Evolutionary conservation across 2,888 invertebrate genomes (phyloP).

Genomic region (Drosophila fulvimacula): DNA sequence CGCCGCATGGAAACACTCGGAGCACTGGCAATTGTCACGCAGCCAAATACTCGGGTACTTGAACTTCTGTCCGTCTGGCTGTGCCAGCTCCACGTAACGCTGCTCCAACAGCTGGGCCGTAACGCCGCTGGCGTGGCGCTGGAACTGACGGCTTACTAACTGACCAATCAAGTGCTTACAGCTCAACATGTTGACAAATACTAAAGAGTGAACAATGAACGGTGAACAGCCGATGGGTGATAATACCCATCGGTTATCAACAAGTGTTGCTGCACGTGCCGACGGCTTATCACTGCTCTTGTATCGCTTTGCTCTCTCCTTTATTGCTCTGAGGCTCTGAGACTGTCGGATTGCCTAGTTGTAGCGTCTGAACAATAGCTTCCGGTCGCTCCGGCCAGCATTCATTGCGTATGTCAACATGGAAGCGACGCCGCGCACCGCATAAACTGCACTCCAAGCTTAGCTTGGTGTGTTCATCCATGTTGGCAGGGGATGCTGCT

Average conservation of each 20-base stretch:
- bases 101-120: slow-evolving; percentile 43
- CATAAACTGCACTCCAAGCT: slow-evolving; percentile 78
- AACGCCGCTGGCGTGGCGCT: slow-evolving; percentile 32
- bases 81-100: slow-evolving; percentile 55
- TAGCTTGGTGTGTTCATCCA: slow-evolving; percentile 51
- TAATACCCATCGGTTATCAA: slow-evolving; percentile 44
- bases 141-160: slow-evolving; percentile 16
- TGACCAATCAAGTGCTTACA: slow-evolving; percentile 64
- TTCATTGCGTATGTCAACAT: slow-evolving; percentile 70
- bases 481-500: not conserved
- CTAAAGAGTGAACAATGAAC: slow-evolving; percentile 28
- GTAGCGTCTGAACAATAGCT: slow-evolving; percentile 69
- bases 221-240: slow-evolving; percentile 40
- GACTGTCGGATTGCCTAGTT: slow-evolving; percentile 16
- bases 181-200: slow-evolving; percentile 61
- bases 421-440: slow-evolving; percentile 68
- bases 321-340: not conserved
- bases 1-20: slow-evolving; percentile 87
- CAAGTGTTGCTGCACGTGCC: slow-evolving; percentile 16
- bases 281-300: slow-evolving; percentile 24
- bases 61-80: slow-evolving; percentile 58
- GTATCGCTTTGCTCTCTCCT: not conserved
- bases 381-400: slow-evolving; percentile 83
- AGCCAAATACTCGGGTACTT: slow-evolving; percentile 89
- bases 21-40: slow-evolving; percentile 90